These are phyloP conservation scores for Ormyrus pomaceus DNA, from an alignment of 2,888 invertebrate genomes.

Conservation along the genomic window DNA sequence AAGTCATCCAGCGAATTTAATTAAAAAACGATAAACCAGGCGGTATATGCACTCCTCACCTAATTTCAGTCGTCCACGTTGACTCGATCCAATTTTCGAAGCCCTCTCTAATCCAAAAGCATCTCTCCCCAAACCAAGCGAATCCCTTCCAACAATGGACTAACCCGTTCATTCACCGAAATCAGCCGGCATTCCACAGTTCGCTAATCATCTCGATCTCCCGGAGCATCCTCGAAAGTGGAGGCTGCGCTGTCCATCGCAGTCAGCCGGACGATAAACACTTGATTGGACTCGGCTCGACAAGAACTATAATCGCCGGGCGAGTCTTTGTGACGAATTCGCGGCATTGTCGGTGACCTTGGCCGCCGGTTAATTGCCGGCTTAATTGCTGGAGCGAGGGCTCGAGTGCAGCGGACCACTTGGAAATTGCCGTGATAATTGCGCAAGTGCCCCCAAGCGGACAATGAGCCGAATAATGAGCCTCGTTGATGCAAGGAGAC, in stretches of 20 bases:
- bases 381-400: conserved; percentile 26
- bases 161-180: too few species aligned
- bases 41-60: too few species aligned
- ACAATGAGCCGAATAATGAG: conserved; percentile 35
- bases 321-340: conserved; percentile 3
- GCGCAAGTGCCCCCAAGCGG: conserved; percentile 2
- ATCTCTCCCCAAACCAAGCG: too few species aligned
- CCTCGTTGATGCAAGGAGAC: not conserved
- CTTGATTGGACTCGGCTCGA: conserved; percentile 22
- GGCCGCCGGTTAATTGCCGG: conserved; percentile 21
- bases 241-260: not conserved
- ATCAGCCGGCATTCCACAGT: too few species aligned
- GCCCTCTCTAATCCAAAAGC: too few species aligned
- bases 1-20: too few species aligned
- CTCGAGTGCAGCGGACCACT: not conserved
- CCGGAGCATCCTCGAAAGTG: not conserved
- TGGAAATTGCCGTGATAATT: conserved; percentile 43
- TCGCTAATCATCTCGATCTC: not conserved
- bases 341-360: conserved; percentile 3
- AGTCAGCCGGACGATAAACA: not conserved
- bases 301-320: not conserved
- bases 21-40: too few species aligned
- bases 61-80: too few species aligned
- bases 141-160: too few species aligned
- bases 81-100: too few species aligned